These are phyloP conservation scores for Littorina saxatilis DNA, from an alignment of 1,140 invertebrate species.

Conservation along the genomic window DNA sequence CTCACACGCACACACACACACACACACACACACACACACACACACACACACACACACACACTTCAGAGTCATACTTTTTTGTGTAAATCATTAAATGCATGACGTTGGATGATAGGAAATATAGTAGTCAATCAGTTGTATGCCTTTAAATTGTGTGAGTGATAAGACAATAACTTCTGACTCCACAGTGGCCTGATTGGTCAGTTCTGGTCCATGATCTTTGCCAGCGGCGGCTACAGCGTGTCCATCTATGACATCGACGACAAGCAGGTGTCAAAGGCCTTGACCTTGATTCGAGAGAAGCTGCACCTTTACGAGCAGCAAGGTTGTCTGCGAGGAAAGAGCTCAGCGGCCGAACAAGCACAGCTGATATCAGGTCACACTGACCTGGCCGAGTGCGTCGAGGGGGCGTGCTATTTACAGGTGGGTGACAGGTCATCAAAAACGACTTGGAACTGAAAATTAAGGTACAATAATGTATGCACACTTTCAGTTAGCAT, in stretches of 20 bases:
- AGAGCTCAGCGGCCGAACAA: constrained; percentile 84
- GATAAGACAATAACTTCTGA: too few relatives aligned
- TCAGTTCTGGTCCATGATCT: constrained; percentile 65
- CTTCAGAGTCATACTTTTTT: too few relatives aligned
- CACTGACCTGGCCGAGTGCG: constrained; percentile 65
- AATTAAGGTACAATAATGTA: too few relatives aligned
- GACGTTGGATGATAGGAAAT: too few relatives aligned
- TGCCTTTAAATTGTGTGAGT: too few relatives aligned
- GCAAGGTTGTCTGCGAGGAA: constrained; percentile 82
- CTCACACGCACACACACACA: too few relatives aligned
- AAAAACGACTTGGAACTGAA: too few relatives aligned
- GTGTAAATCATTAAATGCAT: too few relatives aligned
- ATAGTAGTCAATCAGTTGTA: too few relatives aligned
- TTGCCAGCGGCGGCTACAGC: constrained; percentile 85
- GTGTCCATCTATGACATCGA: constrained; percentile 90
- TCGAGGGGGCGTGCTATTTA: constrained; percentile 76
- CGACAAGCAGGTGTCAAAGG: constrained; percentile 83
- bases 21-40: too few relatives aligned
- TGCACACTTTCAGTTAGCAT: too few relatives aligned
- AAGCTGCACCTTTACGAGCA: constrained; percentile 85
- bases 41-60: too few relatives aligned
- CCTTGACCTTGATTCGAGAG: constrained; percentile 83
- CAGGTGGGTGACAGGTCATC: constrained; percentile 48
- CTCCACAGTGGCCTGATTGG: constrained; percentile 65
- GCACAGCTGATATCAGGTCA: constrained; percentile 82